phyloP scores from a whole-genome alignment of 2,888 invertebrate genomes.

The Schizaphis graminum region DNA sequence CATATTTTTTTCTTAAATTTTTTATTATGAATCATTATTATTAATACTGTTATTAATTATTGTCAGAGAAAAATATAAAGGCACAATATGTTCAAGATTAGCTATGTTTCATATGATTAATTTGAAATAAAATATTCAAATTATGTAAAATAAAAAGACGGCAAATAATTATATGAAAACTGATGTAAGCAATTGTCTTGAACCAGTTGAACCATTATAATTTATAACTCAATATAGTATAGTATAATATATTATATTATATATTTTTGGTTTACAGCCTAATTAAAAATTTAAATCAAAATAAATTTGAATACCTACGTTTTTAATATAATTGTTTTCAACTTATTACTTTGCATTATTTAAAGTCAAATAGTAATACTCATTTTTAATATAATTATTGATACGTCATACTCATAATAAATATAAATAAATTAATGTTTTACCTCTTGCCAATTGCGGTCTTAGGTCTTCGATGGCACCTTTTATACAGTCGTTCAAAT shows the following conservation, averaged over 20 bases:
- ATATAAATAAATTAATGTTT: constrained; percentile 5
- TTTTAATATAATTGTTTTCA: neutral
- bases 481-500: constrained; percentile 77
- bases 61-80: neutral
- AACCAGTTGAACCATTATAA: neutral
- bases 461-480: constrained; percentile 76
- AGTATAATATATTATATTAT: neutral
- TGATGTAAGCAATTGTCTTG: neutral
- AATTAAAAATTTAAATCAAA: neutral
- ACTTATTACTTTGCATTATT: neutral
- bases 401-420: neutral
- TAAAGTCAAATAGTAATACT: neutral
- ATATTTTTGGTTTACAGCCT: neutral
- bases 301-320: neutral
- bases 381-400: neutral
- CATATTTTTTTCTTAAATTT: neutral
- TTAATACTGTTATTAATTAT: neutral
- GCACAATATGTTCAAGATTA: neutral
- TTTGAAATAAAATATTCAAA: neutral
- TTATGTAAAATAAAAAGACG: neutral
- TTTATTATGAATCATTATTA: neutral
- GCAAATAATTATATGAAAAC: neutral
- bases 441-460: constrained; percentile 74
- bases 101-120: neutral
- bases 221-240: neutral